Evolutionary conservation across 2,888 invertebrate species (phyloP).

Genomic region (Amiota minor): DNA sequence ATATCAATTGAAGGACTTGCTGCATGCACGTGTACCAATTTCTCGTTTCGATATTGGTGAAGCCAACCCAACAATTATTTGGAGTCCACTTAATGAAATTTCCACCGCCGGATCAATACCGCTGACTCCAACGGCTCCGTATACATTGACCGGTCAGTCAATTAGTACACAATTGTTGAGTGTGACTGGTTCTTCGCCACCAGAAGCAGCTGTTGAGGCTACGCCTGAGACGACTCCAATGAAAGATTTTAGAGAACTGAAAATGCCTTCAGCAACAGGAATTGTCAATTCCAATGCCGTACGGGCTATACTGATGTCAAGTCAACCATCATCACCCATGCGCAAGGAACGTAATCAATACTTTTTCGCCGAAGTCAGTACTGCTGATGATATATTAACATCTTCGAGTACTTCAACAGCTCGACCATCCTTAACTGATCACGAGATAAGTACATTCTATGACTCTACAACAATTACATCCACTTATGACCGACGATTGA

Average conservation of each 20-base stretch:
- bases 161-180: constrained; percentile 60
- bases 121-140: constrained; percentile 75
- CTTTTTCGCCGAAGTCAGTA: constrained; percentile 71
- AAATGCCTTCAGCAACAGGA: constrained; percentile 49
- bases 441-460: constrained; percentile 42
- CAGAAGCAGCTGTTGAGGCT: constrained; percentile 91
- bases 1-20: constrained; percentile 43
- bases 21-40: constrained; percentile 26
- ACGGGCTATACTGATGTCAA: constrained; percentile 77
- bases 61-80: constrained; percentile 55
- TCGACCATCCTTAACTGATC: constrained; percentile 41
- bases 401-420: constrained; percentile 37
- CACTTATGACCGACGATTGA: constrained; percentile 61
- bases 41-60: constrained; percentile 47
- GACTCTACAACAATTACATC: constrained; percentile 47
- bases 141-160: constrained; percentile 72
- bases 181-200: constrained; percentile 81
- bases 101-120: constrained; percentile 74
- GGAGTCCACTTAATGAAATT: constrained; percentile 73
- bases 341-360: constrained; percentile 78
- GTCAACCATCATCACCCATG: constrained; percentile 82
- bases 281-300: constrained; percentile 80
- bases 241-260: constrained; percentile 75
- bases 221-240: constrained; percentile 92
- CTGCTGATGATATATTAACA: constrained; percentile 33